Percentiles rank a stretch among this genome's conserved stretches.
phyloP scores from a whole-genome alignment of 2,797 vertebrate genomes.

The Sebastes nivosus region DNA sequence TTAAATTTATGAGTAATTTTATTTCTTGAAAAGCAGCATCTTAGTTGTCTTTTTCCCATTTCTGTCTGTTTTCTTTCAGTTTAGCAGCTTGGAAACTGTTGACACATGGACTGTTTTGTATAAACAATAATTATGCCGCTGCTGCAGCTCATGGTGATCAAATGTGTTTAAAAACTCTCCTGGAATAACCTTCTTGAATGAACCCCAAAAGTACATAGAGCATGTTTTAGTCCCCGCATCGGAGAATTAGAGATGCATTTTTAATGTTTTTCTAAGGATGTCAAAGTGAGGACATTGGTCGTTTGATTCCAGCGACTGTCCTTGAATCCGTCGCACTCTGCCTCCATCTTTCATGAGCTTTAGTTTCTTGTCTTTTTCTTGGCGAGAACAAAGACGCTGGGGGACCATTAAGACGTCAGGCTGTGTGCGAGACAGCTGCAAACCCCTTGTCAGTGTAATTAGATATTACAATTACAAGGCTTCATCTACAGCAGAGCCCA shows the following conservation, averaged over 20 bases:
- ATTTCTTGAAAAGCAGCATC: not conserved
- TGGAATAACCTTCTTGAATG: not conserved
- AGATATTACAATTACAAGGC: constrained; percentile 68
- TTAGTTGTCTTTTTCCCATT: not conserved
- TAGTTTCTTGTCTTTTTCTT: constrained; percentile 36
- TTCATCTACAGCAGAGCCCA: constrained; percentile 41
- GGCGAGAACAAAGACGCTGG: constrained; percentile 28
- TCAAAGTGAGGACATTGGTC: constrained; percentile 1
- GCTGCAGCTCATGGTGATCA: not conserved
- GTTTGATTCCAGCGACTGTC: constrained; percentile 9
- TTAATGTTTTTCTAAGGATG: constrained; percentile 1
- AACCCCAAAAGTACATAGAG: not conserved
- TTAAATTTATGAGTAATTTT: not conserved
- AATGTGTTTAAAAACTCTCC: not conserved
- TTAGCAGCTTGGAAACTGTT: not conserved
- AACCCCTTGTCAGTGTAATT: constrained; percentile 62
- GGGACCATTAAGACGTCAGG: constrained; percentile 49
- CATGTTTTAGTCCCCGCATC: not conserved
- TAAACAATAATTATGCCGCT: not conserved
- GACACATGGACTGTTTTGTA: not conserved
- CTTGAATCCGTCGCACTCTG: constrained; percentile 2
- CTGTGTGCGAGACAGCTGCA: constrained; percentile 50
- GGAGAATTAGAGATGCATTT: not conserved
- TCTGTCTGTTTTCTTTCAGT: not conserved
- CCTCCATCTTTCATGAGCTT: constrained; percentile 16